These are phyloP conservation scores for Cataglyphis albicans DNA, from an alignment of 2,888 invertebrate species.

Conservation along the genomic window DNA sequence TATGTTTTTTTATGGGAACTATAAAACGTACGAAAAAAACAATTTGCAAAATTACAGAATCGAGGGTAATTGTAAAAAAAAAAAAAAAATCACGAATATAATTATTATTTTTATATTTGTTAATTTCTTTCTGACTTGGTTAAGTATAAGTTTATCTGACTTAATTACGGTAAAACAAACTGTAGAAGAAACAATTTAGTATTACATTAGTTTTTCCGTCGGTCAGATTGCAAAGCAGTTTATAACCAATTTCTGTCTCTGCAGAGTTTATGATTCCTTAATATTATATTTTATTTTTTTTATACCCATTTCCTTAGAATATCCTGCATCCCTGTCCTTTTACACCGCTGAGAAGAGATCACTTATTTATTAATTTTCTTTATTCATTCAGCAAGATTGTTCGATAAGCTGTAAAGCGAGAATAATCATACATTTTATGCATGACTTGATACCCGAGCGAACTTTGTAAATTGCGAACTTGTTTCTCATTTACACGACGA, in stretches of 20 bases:
- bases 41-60: too few relatives aligned
- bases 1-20: not conserved
- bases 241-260: slow-evolving; percentile 3
- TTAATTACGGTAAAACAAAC: not conserved
- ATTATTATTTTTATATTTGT: not conserved
- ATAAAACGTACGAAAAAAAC: too few relatives aligned
- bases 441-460: slow-evolving; percentile 21
- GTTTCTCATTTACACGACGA: slow-evolving; percentile 4
- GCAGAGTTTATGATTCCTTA: not conserved
- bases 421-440: slow-evolving; percentile 6
- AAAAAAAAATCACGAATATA: too few relatives aligned
- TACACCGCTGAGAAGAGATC: slow-evolving; percentile 6
- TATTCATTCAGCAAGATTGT: not conserved
- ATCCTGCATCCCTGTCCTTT: not conserved
- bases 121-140: not conserved
- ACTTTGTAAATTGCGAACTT: slow-evolving; percentile 39
- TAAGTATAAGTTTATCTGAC: not conserved
- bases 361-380: slow-evolving; percentile 35
- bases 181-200: not conserved
- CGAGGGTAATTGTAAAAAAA: too few relatives aligned
- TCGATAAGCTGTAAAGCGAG: not conserved
- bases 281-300: slow-evolving; percentile 24
- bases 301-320: not conserved
- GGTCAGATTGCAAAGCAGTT: slow-evolving; percentile 22
- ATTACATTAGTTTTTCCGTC: slow-evolving; percentile 27